Conservation (phyloP, 2,113 vertebrate species). For the Neoarius graeffei region DNA sequence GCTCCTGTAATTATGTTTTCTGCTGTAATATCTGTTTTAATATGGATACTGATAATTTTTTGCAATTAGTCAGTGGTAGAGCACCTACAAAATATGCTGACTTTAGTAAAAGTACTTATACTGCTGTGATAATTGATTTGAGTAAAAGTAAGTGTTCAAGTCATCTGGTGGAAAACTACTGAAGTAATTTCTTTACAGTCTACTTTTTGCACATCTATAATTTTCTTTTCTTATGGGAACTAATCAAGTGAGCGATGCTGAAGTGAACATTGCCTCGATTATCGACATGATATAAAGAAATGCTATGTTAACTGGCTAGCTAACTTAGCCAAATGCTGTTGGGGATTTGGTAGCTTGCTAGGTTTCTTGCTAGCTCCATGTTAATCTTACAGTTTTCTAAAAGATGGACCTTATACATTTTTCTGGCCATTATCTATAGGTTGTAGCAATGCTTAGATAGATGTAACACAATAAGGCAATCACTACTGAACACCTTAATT, state of each 20-base stretch:
- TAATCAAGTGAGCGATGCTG: background rate
- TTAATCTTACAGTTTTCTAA: background rate
- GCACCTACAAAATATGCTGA: background rate
- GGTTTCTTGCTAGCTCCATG: background rate
- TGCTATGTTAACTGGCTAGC: background rate
- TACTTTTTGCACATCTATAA: background rate
- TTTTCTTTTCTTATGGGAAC: background rate
- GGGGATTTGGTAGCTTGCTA: background rate
- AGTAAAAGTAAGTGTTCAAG: background rate
- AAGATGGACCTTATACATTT: background rate
- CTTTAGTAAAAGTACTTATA: background rate
- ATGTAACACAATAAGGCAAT: background rate
- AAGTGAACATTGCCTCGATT: background rate
- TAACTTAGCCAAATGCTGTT: background rate
- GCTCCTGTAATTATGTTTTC: conserved; percentile 15
- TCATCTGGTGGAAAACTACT: background rate
- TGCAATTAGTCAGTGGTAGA: background rate
- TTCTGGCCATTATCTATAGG: background rate
- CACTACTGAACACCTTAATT: background rate
- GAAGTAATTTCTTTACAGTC: background rate
- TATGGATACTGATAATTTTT: background rate
- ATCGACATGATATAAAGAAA: background rate
- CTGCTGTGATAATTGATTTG: background rate
- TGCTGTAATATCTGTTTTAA: conserved; percentile 12
- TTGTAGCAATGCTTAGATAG: background rate